Evolutionary conservation across 2,888 invertebrate genomes (phyloP), one percentile per base, ranked within the genome.

Genomic region (Oxyscelio sp.): DNA sequence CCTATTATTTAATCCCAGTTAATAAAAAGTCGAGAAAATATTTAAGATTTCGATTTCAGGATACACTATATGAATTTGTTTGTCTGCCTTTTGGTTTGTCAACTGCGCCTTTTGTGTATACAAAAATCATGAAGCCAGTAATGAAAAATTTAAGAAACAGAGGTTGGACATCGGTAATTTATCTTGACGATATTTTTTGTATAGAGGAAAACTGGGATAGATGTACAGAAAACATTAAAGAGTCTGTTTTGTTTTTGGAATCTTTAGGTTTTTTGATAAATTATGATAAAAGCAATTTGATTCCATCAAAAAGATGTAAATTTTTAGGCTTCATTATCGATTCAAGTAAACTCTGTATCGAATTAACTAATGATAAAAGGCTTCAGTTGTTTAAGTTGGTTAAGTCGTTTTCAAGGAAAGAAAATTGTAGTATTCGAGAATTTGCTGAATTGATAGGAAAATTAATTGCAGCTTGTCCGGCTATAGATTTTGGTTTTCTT

Each of bases 301-400:
- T 93, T 95, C 96, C 95, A 87, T 95, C 92, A 68, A 98, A 95
- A 91, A 97, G 96, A 88, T 98, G 71, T 9, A 77, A 61, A 17
- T 77, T 54, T 38, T 56, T 75, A n/a, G 80, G 71, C 0, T 70
- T 74, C 56, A 15, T 40, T n/a, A 38, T 59, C 17, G 34, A 78
- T 38, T 68, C 66, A 9, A 6, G 11, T 11, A n/a, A 59, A 15
- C 21, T 24, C 3, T 48, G 24, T 2, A 21, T 73, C 11, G n/a
- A 52, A 27, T 24, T 83, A 52, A 50, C 58, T 11, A 4, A 43
- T 11, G 54, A 40, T 9, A 77, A 75, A 31, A 61, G 45, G 34
- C 11, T 24, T 11, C 9, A 48, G n/a, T 48, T 59, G 8, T 27
- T 50, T 31, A 9, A 27, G 2, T 17, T 45, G 17, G 58, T 74